phyloP scores from a whole-genome alignment of 2,113 vertebrate genomes.

The Oreotrochilus melanogaster region DNA sequence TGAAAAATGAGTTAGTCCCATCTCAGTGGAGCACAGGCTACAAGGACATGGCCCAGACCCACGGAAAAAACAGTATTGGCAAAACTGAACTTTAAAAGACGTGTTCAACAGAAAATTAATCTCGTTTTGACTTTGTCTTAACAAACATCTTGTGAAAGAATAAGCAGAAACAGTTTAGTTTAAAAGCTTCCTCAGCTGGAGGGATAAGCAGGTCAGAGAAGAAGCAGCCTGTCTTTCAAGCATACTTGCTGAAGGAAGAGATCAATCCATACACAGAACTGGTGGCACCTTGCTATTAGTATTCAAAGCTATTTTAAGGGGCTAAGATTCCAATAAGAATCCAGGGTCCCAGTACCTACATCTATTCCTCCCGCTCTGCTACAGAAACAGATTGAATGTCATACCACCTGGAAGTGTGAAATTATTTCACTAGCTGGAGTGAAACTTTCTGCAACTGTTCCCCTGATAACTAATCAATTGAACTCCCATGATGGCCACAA shows the following conservation, averaged over 20 bases:
- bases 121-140: neutral
- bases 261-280: neutral
- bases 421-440: neutral
- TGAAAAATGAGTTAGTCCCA: neutral
- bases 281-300: neutral
- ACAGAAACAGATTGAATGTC: neutral
- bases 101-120: neutral
- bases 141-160: neutral
- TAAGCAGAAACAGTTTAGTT: neutral
- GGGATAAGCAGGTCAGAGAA: neutral
- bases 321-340: neutral
- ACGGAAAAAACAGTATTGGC: neutral
- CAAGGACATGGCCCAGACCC: neutral
- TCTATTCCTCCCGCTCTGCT: neutral
- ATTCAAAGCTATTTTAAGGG: neutral
- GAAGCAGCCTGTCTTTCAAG: neutral
- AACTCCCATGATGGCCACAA: neutral
- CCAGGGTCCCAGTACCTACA: neutral
- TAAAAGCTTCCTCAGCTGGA: neutral
- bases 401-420: neutral
- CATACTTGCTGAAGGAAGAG: neutral
- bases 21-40: neutral
- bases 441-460: neutral
- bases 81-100: neutral
- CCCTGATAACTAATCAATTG: conserved; percentile 10